Base-by-base conservation (phyloP, 2,888 invertebrate genomes). In the Patella depressa region DNA sequence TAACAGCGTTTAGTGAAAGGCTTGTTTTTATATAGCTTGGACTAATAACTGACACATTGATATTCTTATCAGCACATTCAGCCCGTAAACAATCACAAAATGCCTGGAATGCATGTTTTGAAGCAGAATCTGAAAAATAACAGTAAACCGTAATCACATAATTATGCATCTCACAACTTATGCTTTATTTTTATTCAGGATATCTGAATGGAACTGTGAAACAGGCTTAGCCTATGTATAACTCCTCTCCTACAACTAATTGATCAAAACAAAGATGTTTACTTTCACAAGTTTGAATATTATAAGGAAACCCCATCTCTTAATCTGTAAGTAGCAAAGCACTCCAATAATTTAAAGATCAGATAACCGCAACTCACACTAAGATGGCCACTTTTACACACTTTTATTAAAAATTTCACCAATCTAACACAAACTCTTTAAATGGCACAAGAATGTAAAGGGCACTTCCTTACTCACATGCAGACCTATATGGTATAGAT, bases 91-190 rank as follows among this genome's bases (percentile, higher is more conserved):
- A 94, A 92, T 99, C 99, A 82, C 95, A 95, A 93, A 98, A 98
- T 17, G 98, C 98, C 93, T 98, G 97, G 77, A 97, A 87, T 0
- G 98, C 98, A 93, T 98, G 98, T 91, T 98, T 98, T 0, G 98
- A 96, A 24, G 98, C 97, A 76, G 95, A 94, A 93, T 98, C 92
- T 92, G 82, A 24, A 85, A 81, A 70, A 74, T 59, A 75, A 29
- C 45, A 1, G 53, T 11, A 19, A 77, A 54, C 71, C 19, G 14
- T 45, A 45, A 9, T 45, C 45, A 45, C 45, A 45, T 9, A 24
- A 24, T 71, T 24, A 24, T 29, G 17, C n/a, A 17, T 24, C 72
- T 29, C 29, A 24, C 24, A 7, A 71, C 17, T 71, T 71, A 19
- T n/a, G 72, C n/a, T 29, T 24, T 45, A 45, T 45, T 45, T 45